Conservation (phyloP, 2,888 invertebrate genomes). For the Macrophya alboannulata region DNA sequence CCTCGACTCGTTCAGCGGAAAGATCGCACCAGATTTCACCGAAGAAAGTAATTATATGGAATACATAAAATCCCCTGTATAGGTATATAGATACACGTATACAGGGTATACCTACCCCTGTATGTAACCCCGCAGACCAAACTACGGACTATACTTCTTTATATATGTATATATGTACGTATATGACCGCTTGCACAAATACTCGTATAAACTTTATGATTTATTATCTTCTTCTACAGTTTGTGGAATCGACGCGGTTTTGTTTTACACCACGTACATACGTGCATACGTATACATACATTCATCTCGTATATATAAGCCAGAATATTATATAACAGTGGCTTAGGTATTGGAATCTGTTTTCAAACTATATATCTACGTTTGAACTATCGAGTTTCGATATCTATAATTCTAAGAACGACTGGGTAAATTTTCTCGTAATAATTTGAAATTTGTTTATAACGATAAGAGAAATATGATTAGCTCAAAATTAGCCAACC, state of each 20-base stretch:
- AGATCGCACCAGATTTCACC: constrained; percentile 49
- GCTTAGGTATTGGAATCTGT: neutral
- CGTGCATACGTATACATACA: neutral
- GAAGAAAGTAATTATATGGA: constrained; percentile 73
- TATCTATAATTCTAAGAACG: neutral
- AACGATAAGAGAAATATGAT: constrained; percentile 38
- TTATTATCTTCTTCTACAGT: constrained; percentile 63
- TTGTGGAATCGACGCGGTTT: neutral
- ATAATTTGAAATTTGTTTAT: neutral
- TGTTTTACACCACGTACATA: neutral
- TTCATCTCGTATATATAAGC: neutral
- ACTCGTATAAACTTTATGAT: constrained; percentile 67
- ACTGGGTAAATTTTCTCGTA: neutral
- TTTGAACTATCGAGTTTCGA: neutral
- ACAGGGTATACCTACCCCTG: neutral
- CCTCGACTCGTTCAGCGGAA: constrained; percentile 26
- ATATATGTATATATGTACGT: neutral
- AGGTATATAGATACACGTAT: constrained; percentile 7
- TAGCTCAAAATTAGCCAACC: neutral
- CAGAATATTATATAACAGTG: neutral
- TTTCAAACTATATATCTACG: neutral
- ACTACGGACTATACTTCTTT: neutral
- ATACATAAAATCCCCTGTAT: constrained; percentile 70
- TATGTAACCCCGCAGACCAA: neutral
- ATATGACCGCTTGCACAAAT: constrained; percentile 46